Evolutionary conservation across 2,888 invertebrate species (phyloP).

Genomic region (Drosophila formosana): DNA sequence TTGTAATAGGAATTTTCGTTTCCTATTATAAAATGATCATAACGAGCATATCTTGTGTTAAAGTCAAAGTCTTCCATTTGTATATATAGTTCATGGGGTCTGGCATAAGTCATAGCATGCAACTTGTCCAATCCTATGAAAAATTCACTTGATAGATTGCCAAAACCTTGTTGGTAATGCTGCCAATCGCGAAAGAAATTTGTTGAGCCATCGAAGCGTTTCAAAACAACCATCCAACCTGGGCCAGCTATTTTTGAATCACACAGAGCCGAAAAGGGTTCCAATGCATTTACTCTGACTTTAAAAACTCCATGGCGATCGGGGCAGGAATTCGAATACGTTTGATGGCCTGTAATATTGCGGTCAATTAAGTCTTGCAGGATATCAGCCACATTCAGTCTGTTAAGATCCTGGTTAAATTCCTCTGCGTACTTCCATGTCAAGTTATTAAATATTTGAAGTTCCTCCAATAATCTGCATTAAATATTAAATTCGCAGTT

Average conservation of each 20-base stretch:
- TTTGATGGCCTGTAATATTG: not conserved
- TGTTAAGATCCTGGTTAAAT: not conserved
- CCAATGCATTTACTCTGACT: not conserved
- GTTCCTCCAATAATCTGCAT: not conserved
- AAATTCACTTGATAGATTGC: not conserved
- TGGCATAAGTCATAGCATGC: constrained; percentile 1
- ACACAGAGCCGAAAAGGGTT: constrained; percentile 3
- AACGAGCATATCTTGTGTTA: not conserved
- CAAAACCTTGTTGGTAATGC: constrained; percentile 5
- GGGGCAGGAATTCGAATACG: not conserved
- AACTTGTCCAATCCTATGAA: constrained; percentile 14
- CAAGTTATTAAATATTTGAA: not conserved
- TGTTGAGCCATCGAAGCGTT: constrained; percentile 1
- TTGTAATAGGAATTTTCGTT: not conserved
- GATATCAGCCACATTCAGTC: not conserved
- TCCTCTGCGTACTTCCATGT: not conserved
- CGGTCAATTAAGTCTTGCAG: not conserved
- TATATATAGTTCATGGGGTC: constrained; percentile 1
- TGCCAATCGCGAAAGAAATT: constrained; percentile 6
- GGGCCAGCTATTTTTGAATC: not conserved
- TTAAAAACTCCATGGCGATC: not conserved
- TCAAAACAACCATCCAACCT: constrained; percentile 14
- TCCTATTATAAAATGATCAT: constrained; percentile 2
- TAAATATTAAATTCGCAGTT: not conserved
- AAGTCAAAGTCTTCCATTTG: constrained; percentile 2